Percentiles rank a stretch among this genome's conserved stretches.
Conservation (phyloP, 2,113 vertebrate species). For the Pterocles orientalis region DNA sequence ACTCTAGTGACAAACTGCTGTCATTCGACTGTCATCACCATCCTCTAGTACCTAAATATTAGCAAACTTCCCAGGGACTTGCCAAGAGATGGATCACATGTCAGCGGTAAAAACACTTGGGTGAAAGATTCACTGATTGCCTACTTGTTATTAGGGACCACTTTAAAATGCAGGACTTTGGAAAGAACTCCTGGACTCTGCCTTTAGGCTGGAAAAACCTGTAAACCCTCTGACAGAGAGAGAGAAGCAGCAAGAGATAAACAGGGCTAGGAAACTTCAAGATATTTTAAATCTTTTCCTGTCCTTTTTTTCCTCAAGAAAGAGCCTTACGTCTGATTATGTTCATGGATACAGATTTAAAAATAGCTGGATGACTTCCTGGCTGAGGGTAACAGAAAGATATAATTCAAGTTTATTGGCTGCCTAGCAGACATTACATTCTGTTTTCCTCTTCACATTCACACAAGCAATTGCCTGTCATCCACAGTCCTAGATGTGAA, state of each 20-base stretch:
- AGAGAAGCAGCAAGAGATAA: conserved; percentile 5
- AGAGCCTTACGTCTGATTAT: neutral
- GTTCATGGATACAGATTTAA: neutral
- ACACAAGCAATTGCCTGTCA: neutral
- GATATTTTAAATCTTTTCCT: conserved; percentile 17
- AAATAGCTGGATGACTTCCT: conserved; percentile 37
- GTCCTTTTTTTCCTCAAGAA: neutral
- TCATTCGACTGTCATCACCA: neutral
- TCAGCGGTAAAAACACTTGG: neutral
- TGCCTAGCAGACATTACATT: neutral
- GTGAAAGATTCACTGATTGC: neutral
- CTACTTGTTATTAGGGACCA: neutral
- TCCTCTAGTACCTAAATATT: neutral
- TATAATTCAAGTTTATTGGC: conserved; percentile 30
- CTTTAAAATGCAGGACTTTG: neutral
- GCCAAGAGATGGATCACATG: neutral
- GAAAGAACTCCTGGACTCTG: neutral
- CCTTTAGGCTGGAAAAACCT: neutral
- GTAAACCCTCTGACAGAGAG: neutral
- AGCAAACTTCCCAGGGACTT: neutral
- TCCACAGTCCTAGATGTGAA: neutral
- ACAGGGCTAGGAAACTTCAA: neutral
- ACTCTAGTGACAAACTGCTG: neutral
- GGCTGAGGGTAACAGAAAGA: conserved; percentile 15
- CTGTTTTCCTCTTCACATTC: neutral